A percentile compares a stretch with the other conserved stretches of the same genome.
phyloP scores from a whole-genome alignment of 1,140 invertebrate species.

The Brachionus angularis region DNA sequence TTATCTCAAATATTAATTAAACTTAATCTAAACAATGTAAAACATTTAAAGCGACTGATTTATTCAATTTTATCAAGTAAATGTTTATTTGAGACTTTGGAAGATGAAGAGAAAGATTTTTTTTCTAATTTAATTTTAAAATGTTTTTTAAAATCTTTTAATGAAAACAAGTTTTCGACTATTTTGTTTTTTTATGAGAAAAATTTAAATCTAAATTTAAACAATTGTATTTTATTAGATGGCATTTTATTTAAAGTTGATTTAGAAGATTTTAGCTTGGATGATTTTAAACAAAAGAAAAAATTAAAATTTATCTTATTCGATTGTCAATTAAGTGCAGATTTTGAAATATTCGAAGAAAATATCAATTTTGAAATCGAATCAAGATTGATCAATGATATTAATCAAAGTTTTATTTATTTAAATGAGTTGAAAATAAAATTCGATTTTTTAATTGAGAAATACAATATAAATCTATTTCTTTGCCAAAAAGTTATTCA shows the following conservation, averaged over 20 bases:
- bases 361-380: constrained; percentile 25
- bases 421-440: background rate
- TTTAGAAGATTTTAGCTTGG: background rate
- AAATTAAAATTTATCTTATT: background rate
- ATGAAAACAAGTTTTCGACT: background rate
- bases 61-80: background rate
- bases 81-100: background rate
- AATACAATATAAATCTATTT: background rate
- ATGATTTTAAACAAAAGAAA: background rate
- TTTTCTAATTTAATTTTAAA: background rate
- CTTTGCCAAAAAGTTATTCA: constrained; percentile 34
- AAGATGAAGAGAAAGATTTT: background rate
- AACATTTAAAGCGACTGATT: background rate
- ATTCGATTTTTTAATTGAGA: background rate
- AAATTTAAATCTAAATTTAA: background rate
- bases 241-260: constrained; percentile 15
- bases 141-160: constrained; percentile 1
- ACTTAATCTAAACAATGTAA: constrained; percentile 5
- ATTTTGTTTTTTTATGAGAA: constrained; percentile 24
- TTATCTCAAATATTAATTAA: background rate
- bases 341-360: constrained; percentile 13
- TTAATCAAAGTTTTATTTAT: background rate
- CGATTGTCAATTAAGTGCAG: constrained; percentile 8
- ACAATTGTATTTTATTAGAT: background rate
- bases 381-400: background rate